Evolutionary conservation across 2,113 vertebrate species (phyloP), one percentile per base, ranked within the genome.

Genomic region (Hippolais icterina): DNA sequence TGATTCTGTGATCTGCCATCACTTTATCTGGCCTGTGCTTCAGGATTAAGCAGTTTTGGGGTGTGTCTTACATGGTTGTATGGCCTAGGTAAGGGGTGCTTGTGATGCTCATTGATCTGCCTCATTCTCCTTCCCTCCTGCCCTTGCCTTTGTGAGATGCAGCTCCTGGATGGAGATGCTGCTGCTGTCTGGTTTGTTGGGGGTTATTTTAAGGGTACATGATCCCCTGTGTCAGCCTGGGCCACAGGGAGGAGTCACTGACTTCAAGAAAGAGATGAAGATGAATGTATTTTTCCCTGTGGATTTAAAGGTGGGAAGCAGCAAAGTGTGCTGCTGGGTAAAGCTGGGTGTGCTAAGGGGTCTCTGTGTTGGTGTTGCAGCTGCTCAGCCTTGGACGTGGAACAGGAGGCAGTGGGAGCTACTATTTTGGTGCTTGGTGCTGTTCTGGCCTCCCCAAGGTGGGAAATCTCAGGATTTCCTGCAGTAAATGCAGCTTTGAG

Each of bases 31-130:
- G 75, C 39, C 69, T 33, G 24, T 75, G 47, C 53, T 93, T 63
- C 76, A 60, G 72, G 41, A 46, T 81, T 61, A 28, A 91, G 74
- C 65, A 25, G 10, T 88, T 91, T 37, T 28, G 25, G 27, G 29
- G 49, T 78, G 47, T 80, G 66, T 87, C 56, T 78, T 65, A 33
- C 66, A 89, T 74, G 49, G 52, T 71, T 17, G 19, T 9, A 25
- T 37, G 63, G 53, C 59, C 21, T 66, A 82, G 89, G 83, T 93
- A 93, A 90, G 92, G 89, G 80, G 10, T 87, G 85, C 47, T 74
- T 10, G 6, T 64, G 63, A 11, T 80, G 31, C 56, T 83, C 14
- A 0, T 7, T 75, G 56, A 70, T 91, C 53, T 82, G 9, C 35
- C 1, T 2, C 42, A 15, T 46, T 57, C n/a, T 79, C 37, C 42